phyloP scores from a whole-genome alignment of 2,113 vertebrate species.

The Pollimyrus isidori region DNA sequence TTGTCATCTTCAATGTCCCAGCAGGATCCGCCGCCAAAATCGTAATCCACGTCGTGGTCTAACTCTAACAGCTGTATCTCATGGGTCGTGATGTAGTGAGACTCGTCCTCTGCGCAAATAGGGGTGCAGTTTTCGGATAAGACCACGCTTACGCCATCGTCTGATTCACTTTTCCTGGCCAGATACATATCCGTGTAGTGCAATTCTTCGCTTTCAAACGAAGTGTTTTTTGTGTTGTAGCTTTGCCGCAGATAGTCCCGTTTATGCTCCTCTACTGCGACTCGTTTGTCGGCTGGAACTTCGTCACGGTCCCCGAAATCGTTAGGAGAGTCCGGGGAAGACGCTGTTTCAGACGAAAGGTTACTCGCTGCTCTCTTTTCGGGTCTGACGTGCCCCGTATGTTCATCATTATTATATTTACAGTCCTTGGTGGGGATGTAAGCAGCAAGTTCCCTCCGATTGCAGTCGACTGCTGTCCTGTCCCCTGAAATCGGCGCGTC shows the following conservation, averaged over 20 bases:
- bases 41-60: constrained; percentile 80
- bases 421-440: constrained; percentile 20
- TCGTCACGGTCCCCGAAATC: constrained; percentile 24
- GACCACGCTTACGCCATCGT: constrained; percentile 46
- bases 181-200: constrained; percentile 64
- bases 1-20: constrained; percentile 92
- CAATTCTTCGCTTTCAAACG: constrained; percentile 66
- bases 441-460: constrained; percentile 19
- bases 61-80: constrained; percentile 93
- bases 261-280: constrained; percentile 9
- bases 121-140: constrained; percentile 43
- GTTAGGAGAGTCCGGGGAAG: constrained; percentile 27
- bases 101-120: constrained; percentile 61
- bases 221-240: constrained; percentile 49
- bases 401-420: constrained; percentile 19
- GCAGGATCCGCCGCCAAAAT: constrained; percentile 76
- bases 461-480: constrained; percentile 3
- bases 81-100: constrained; percentile 91
- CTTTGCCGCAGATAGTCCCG: constrained; percentile 32
- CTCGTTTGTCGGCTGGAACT: constrained; percentile 22
- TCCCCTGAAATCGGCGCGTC: constrained; percentile 22
- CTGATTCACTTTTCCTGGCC: constrained; percentile 56
- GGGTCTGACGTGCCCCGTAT: neutral
- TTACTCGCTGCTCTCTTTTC: constrained; percentile 25
- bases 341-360: constrained; percentile 24